phyloP scores from a whole-genome alignment of 2,888 invertebrate species.

The Deroplatys truncata region DNA sequence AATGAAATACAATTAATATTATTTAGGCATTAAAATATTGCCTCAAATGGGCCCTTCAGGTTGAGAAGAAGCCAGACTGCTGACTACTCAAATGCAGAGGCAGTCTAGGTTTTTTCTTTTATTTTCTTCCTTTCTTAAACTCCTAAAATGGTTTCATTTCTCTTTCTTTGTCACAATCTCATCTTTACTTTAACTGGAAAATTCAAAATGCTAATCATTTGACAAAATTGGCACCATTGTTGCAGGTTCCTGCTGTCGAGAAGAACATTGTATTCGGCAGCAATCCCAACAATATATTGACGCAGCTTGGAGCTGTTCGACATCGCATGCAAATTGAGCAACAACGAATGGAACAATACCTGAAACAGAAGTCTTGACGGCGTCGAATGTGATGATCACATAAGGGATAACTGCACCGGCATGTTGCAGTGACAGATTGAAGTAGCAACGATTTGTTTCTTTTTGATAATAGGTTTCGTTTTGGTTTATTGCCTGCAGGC shows the following conservation, averaged over 20 bases:
- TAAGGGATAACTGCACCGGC: not conserved
- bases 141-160: no score
- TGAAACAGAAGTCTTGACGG: not conserved
- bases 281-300: conserved; percentile 30
- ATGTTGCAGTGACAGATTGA: not conserved
- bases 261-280: conserved; percentile 10
- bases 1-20: no score
- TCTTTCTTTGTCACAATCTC: no score
- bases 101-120: no score
- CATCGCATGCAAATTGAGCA: conserved; percentile 34
- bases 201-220: no score
- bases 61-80: no score
- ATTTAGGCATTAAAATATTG: no score
- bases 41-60: no score
- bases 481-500: not conserved
- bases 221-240: not conserved
- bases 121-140: no score
- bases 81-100: no score
- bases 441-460: not conserved
- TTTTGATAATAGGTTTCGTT: not conserved
- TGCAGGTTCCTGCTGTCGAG: conserved; percentile 28
- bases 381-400: not conserved
- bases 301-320: conserved; percentile 34
- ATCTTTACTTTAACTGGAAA: no score
- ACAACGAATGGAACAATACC: conserved; percentile 30